These are phyloP conservation scores for Ostrea edulis DNA, from an alignment of 1,140 invertebrate genomes.

Conservation along the genomic window DNA sequence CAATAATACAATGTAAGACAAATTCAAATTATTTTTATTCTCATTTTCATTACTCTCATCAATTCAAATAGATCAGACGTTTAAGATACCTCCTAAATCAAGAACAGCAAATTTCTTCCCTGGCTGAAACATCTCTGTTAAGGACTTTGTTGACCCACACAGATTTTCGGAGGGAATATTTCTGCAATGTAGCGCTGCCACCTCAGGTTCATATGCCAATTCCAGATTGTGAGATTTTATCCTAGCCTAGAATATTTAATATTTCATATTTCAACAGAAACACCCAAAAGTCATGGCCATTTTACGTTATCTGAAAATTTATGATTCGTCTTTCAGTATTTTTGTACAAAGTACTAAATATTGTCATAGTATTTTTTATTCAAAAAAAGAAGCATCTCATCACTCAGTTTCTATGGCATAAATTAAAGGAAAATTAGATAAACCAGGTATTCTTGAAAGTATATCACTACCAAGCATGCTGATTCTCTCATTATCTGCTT, in stretches of 20 bases:
- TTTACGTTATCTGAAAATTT: no score
- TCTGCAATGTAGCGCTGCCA: slow-evolving; percentile 44
- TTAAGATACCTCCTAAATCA: slow-evolving; percentile 23
- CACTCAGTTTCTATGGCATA: background rate
- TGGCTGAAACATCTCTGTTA: background rate
- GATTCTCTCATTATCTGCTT: slow-evolving; percentile 34
- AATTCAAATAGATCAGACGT: background rate
- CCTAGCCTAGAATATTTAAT: slow-evolving; percentile 17
- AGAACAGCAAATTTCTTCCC: slow-evolving; percentile 26
- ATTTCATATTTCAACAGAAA: no score
- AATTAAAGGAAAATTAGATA: no score
- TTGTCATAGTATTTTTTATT: no score
- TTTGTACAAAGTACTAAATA: no score
- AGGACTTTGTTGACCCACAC: background rate
- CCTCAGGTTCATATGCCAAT: slow-evolving; percentile 46
- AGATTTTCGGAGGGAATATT: background rate
- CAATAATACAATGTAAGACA: no score
- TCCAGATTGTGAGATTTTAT: background rate
- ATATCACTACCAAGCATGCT: background rate
- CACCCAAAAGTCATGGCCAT: no score
- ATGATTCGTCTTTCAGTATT: no score
- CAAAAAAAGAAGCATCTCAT: background rate
- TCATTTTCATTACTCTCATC: no score
- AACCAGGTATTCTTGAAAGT: background rate
- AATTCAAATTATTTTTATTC: no score